Evolutionary conservation across 2,888 invertebrate species (phyloP), one percentile per base, ranked within the genome.

Genomic region (Hemicrepidius hirtus): DNA sequence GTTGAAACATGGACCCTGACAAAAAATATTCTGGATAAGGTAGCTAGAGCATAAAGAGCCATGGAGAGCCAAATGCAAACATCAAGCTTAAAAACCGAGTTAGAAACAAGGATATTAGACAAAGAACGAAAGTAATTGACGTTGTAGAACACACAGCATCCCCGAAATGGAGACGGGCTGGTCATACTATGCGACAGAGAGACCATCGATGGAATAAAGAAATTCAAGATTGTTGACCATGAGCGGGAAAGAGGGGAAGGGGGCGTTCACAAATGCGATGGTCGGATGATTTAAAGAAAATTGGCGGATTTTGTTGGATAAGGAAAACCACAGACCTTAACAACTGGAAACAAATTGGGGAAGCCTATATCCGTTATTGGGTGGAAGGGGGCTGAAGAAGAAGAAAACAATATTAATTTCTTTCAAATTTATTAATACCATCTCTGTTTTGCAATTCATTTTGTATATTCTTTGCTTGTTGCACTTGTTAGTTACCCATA

Each of bases 331-430:
- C 49, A 49, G 49, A 49, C 2, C 49, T 5, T 24, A 24, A 24
- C 24, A 24, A 24, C 24, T 24, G 24, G 24, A 24, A 5, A 24
- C 24, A 24, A 24, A 49, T 49, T 49, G 49, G 10, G 20, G 49
- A 49, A 16, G 20, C 9, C 49, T 49, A 49, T 49, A 49, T 49
- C 49, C 49, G 20, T 16, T 49, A 49, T 49, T 49, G 49, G 49
- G 9, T 49, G 49, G 49, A 20, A 24, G 24, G 24, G 24, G 24
- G 24, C 24, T 24, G 24, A 24, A 2, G 24, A 24, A 24, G 24
- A 24, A 49, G n/a, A n/a, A n/a, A n/a, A n/a, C n/a, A n/a, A n/a
- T n/a, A n/a, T n/a, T n/a, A n/a, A n/a, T n/a, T n/a, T n/a, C n/a
- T n/a, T n/a, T n/a, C n/a, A n/a, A n/a, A n/a, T n/a, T n/a, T n/a